Base-by-base conservation (phyloP, 1,140 invertebrate species). In the Aphelinus certus region DNA sequence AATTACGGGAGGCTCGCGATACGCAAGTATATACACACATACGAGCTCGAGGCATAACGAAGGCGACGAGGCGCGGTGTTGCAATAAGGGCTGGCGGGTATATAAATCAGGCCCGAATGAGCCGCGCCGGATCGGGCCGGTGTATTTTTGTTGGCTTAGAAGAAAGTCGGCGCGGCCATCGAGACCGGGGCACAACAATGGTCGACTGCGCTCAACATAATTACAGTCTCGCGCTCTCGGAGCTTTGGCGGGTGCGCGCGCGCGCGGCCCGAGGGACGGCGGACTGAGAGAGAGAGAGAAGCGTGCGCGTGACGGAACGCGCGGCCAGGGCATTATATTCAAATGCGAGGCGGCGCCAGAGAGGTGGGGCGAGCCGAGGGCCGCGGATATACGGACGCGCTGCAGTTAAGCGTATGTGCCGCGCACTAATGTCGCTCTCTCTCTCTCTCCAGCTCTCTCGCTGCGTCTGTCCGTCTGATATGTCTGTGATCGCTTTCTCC, bases 321-420 rank as follows among this genome's bases (percentile, higher is more conserved):
- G 48, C 9, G 67, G 47, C 26, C 48, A 5, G 43, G 55, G 71
- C 45, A 73, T 73, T 73, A 76, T 76, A 76, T 76, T 76, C 75
- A 76, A 76, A 76, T 76, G 58, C 66, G 46, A 73, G 75, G 75
- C 75, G 75, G 71, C 70, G 75, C 69, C 70, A 76, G 48, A 45
- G 49, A 66, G 64, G 64, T 0, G 9, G 26, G 26, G 26, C 26
- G 26, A 26, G 26, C 26, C 26, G 26, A 26, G 26, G 26, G 26
- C 26, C 26, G 26, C 26, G 26, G 26, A 26, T 26, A 26, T 26
- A 26, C 26, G 26, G 26, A 26, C 26, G 26, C 26, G 26, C 26
- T 26, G 26, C 26, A 26, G 26, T 26, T 26, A 26, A 26, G 26
- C 26, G 26, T 26, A 26, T 26, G 26, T 26, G 26, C 26, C 26